phyloP scores from a whole-genome alignment of 2,888 invertebrate genomes.

The Tortrix viridana region DNA sequence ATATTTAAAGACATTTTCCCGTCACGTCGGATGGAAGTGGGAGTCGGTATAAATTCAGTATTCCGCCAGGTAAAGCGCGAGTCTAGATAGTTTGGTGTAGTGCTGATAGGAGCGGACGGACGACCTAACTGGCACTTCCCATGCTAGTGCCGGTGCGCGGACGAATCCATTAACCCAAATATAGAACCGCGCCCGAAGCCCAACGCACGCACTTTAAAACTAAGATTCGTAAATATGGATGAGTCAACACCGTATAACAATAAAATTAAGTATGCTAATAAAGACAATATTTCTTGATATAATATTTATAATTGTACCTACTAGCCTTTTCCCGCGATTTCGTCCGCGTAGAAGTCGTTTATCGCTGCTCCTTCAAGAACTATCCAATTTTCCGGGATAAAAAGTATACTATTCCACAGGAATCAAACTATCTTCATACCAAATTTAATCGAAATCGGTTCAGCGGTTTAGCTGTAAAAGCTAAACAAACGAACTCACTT shows the following conservation, averaged over 20 bases:
- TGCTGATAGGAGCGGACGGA: conserved; percentile 62
- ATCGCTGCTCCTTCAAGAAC: no score
- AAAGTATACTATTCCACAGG: no score
- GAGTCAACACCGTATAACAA: conserved; percentile 10
- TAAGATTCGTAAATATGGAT: conserved; percentile 39
- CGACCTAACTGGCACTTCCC: conserved; percentile 80
- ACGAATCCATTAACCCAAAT: conserved; percentile 84
- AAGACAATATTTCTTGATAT: conserved; percentile 10
- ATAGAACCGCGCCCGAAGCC: conserved; percentile 77
- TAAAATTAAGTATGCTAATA: conserved; percentile 18
- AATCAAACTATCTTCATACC: no score
- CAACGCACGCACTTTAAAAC: conserved; percentile 58
- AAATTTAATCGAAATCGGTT: no score
- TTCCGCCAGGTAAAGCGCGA: conserved; percentile 27
- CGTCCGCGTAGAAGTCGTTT: no score
- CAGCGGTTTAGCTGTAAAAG: no score
- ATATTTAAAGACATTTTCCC: no score
- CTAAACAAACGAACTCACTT: no score
- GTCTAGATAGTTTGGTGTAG: conserved; percentile 49
- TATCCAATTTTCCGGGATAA: no score
- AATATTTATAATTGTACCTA: conserved; percentile 11
- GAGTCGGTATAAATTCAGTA: not conserved
- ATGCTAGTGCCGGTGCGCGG: conserved; percentile 72
- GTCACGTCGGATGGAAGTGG: no score
- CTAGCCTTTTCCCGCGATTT: no score